A percentile compares a stretch with the other conserved stretches of the same genome.
phyloP scores from a whole-genome alignment of 2,888 invertebrate genomes.

The Zaprionus lineosus region DNA sequence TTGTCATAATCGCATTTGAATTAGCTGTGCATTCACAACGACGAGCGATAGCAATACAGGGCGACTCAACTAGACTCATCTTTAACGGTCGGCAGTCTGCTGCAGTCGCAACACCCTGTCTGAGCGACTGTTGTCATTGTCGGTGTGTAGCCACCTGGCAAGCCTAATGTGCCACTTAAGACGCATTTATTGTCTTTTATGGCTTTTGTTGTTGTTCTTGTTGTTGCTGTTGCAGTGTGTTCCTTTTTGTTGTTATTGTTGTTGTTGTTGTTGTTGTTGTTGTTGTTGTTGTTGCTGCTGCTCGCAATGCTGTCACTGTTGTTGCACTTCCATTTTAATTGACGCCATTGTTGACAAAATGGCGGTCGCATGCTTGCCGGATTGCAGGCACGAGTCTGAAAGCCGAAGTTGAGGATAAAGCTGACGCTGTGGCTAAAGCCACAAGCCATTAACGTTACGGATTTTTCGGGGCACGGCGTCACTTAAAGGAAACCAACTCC shows the following conservation, averaged over 20 bases:
- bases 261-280: slow-evolving; percentile 18
- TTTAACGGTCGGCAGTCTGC: too few species aligned
- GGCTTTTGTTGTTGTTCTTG: slow-evolving; percentile 14
- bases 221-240: slow-evolving; percentile 19
- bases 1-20: slow-evolving; percentile 76
- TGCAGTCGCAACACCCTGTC: slow-evolving; percentile 39
- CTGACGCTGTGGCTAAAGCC: too few species aligned
- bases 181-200: slow-evolving; percentile 74
- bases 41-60: slow-evolving; percentile 49
- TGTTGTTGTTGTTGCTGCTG: slow-evolving; percentile 20
- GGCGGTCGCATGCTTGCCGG: slow-evolving; percentile 58
- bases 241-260: too few species aligned
- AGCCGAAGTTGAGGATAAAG: too few species aligned
- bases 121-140: not conserved
- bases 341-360: slow-evolving; percentile 77
- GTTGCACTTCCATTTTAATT: slow-evolving; percentile 76
- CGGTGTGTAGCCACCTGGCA: slow-evolving; percentile 50
- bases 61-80: slow-evolving; percentile 36
- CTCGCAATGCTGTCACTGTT: slow-evolving; percentile 19
- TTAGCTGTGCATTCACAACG: slow-evolving; percentile 70
- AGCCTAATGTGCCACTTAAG: slow-evolving; percentile 75
- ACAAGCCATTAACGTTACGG: slow-evolving; percentile 56
- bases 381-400: slow-evolving; percentile 14
- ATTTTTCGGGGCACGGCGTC: not conserved
- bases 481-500: slow-evolving; percentile 9